Evolutionary conservation across 64 coral and sea anemone genomes (phyloP), one percentile per base, ranked within the genome.

Genomic region (Stichodactyla mertensii): DNA sequence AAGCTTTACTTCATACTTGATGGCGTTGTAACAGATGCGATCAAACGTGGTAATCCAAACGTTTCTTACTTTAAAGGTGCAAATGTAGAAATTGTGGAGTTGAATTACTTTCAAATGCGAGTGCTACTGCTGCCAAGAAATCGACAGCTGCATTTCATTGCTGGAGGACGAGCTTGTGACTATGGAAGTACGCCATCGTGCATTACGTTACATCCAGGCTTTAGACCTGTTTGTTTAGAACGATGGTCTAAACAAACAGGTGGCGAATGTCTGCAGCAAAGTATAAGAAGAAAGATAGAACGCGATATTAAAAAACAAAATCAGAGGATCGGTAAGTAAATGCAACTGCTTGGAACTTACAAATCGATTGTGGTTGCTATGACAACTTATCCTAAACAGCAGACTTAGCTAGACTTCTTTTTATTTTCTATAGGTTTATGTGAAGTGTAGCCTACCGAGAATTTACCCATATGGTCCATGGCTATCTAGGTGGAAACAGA

Each of bases 1-100:
- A 91, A 91, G 19, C 56, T 86, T 27, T 91, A 84, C 60, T 91
- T 86, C 89, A 85, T 82, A 56, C 85, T 64, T 77, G 69, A 85
- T n/a, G 84, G 86, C 52, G 83, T 67, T 55, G 56, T 83, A 91
- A 9, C 62, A 66, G 62, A 66, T 20, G 62, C 62, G 62, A 66
- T 66, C 15, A 20, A 66, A 58, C 56, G 56, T 66, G 62, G 19
- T 66, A 66, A 66, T 66, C 62, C 62, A 66, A 66, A 66, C 18
- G 5, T 16, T 70, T 77, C 51, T 81, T 88, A 57, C 67, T 61
- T 69, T 26, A 56, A 52, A 84, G 81, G 88, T 89, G 64, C 55
- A 77, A 71, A 84, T 89, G 88, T 71, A 53, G 51, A 18, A 84
- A 84, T 77, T 89, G 88, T 74, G 2, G n/a, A 28, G 52, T 71